Evolutionary conservation across 2,797 vertebrate species (phyloP).

Genomic region (Cichlasoma orientale): DNA sequence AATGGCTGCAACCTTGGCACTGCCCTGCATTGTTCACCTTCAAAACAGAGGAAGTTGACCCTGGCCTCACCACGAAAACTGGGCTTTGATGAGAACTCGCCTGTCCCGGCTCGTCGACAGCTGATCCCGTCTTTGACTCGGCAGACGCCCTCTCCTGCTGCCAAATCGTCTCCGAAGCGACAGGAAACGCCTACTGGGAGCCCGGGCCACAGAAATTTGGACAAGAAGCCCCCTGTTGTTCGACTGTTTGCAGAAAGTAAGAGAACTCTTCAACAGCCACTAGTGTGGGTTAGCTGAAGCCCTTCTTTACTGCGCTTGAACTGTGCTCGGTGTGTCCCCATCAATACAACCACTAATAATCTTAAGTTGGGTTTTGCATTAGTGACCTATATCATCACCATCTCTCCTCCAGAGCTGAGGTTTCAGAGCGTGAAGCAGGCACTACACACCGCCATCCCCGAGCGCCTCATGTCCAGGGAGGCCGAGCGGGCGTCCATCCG

Average conservation of each 20-base stretch:
- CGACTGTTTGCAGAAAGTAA: conserved; percentile 84
- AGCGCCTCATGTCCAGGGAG: conserved; percentile 87
- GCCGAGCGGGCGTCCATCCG: conserved; percentile 79
- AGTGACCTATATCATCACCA: not conserved
- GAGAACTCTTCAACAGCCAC: conserved; percentile 29
- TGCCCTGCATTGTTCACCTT: conserved; percentile 82
- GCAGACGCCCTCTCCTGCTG: not conserved
- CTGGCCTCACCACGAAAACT: conserved; percentile 76
- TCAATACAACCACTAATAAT: no score
- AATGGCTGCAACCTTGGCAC: conserved; percentile 87
- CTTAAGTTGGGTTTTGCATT: no score
- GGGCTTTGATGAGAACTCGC: conserved; percentile 76
- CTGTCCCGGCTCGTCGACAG: not conserved
- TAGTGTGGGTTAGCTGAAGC: not conserved
- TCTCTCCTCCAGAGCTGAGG: conserved; percentile 76
- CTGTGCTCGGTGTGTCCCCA: no score
- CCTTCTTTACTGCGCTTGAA: no score
- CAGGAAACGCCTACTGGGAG: conserved; percentile 69
- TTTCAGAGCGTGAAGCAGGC: conserved; percentile 88
- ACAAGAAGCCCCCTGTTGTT: conserved; percentile 25
- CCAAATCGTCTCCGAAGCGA: not conserved
- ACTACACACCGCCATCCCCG: conserved; percentile 88
- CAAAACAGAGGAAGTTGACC: conserved; percentile 83
- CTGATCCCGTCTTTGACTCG: not conserved
- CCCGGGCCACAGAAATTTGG: not conserved